Conservation (phyloP, 2,797 vertebrate genomes). For the Anisognathus igniventris region DNA sequence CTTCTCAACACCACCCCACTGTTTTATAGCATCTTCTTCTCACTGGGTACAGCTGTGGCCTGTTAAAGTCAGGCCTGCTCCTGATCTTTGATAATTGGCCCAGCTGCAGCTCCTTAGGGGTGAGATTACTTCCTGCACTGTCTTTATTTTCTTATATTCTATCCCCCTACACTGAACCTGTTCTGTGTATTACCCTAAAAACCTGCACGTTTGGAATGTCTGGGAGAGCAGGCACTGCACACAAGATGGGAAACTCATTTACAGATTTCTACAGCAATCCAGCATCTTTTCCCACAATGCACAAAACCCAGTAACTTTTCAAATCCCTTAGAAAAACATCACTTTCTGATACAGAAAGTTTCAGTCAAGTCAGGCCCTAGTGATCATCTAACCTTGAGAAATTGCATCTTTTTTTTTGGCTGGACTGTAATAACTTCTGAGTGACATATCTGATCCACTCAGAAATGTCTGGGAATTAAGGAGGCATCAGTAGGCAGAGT, state of each 20-base stretch:
- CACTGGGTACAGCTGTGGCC: no score
- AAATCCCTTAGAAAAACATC: neutral
- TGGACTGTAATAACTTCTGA: constrained; percentile 24
- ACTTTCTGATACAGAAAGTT: neutral
- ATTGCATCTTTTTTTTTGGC: neutral
- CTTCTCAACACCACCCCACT: no score
- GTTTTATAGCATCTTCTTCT: no score
- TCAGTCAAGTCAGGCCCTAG: neutral
- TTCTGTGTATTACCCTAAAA: neutral
- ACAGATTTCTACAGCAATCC: neutral
- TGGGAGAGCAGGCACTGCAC: neutral
- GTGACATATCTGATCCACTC: constrained; percentile 35
- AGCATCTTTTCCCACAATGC: neutral
- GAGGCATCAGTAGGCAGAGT: constrained; percentile 13
- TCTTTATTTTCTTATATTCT: no score
- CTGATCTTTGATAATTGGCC: no score
- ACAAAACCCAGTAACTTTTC: neutral
- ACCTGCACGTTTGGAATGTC: neutral
- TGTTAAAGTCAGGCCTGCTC: no score
- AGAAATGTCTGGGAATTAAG: constrained; percentile 7
- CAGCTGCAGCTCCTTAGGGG: no score
- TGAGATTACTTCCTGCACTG: no score
- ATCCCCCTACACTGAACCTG: no score
- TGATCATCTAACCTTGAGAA: neutral
- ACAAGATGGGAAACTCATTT: neutral